These are phyloP conservation scores for Aphaenogaster rudis DNA, from an alignment of 1,140 invertebrate genomes.

Conservation along the genomic window DNA sequence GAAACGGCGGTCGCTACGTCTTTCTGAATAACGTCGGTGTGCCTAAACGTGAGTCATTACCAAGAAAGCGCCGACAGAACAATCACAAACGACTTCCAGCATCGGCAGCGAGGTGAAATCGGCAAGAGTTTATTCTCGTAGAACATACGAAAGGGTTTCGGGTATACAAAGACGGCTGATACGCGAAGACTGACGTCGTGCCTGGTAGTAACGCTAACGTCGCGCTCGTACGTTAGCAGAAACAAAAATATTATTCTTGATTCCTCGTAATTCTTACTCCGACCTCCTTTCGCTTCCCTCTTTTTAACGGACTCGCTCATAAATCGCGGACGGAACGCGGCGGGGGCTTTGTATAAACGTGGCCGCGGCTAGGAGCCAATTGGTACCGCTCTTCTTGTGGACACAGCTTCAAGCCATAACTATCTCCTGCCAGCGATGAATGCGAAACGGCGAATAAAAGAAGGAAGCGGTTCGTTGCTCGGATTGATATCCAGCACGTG, in stretches of 20 bases:
- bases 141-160: not conserved
- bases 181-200: not conserved
- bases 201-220: not conserved
- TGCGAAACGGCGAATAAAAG: constrained; percentile 53
- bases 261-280: constrained; percentile 45
- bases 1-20: constrained; percentile 16
- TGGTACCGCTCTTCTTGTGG: constrained; percentile 36
- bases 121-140: constrained; percentile 21
- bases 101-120: constrained; percentile 12
- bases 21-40: not conserved
- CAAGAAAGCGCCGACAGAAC: constrained; percentile 14
- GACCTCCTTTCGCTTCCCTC: not conserved
- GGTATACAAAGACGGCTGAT: not conserved
- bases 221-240: not conserved
- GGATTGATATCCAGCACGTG: constrained; percentile 33
- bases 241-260: constrained; percentile 61
- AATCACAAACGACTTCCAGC: not conserved
- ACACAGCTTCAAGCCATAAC: constrained; percentile 53
- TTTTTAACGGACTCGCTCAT: constrained; percentile 24
- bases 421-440: constrained; percentile 11
- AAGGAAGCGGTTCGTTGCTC: constrained; percentile 45
- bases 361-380: not conserved
- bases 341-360: constrained; percentile 38
- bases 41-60: constrained; percentile 6
- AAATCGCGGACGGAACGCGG: constrained; percentile 35